Evolutionary conservation across 2,888 invertebrate genomes (phyloP).

Genomic region (Chromoteleia sp.): DNA sequence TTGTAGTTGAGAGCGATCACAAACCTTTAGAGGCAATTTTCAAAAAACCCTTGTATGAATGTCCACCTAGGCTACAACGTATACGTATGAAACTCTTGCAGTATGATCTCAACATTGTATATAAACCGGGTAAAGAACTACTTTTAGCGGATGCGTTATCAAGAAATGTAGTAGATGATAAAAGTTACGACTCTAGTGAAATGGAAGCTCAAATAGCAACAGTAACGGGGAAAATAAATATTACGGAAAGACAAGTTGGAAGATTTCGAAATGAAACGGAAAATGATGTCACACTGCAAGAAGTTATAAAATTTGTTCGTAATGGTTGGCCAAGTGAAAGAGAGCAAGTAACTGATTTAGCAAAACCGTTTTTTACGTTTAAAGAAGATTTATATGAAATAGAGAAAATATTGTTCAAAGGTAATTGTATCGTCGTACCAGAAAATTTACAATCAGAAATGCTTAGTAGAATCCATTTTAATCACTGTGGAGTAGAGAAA

Average conservation of each 20-base stretch:
- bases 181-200: too few species aligned
- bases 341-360: too few species aligned
- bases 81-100: slow-evolving; percentile 60
- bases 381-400: too few species aligned
- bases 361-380: too few species aligned
- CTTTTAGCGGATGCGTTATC: slow-evolving; percentile 31
- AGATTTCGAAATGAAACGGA: too few species aligned
- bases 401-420: too few species aligned
- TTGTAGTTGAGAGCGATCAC: slow-evolving; percentile 1
- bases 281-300: too few species aligned
- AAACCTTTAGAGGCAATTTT: slow-evolving; percentile 14
- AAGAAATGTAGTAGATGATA: slow-evolving; percentile 15
- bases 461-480: background rate
- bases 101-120: slow-evolving; percentile 60
- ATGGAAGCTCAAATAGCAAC: too few species aligned
- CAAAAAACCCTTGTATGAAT: slow-evolving; percentile 4
- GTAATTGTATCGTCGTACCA: background rate
- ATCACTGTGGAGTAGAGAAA: background rate
- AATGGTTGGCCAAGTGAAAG: too few species aligned
- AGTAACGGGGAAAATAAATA: too few species aligned
- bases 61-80: slow-evolving; percentile 2
- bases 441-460: background rate
- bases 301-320: too few species aligned
- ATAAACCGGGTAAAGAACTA: slow-evolving; percentile 43
- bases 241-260: too few species aligned